Evolutionary conservation across 2,797 vertebrate species (phyloP).

Genomic region (Loriculus beryllinus): DNA sequence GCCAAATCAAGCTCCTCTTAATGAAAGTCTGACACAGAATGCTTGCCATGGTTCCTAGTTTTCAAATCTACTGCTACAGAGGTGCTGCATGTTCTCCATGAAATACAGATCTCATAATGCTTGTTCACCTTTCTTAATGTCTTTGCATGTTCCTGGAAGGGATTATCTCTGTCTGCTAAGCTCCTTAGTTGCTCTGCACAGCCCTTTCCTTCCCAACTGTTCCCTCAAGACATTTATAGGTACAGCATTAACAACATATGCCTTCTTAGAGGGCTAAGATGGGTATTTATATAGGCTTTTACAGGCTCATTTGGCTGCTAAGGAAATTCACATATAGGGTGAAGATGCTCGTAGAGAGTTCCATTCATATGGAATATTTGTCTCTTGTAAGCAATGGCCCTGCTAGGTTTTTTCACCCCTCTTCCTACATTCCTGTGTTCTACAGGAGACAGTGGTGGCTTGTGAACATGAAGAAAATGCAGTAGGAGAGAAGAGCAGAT

Average conservation of each 20-base stretch:
- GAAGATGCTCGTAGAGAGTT: not conserved
- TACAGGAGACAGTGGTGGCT: not conserved
- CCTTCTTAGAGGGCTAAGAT: not conserved
- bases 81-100: not conserved
- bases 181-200: conserved; percentile 54
- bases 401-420: not conserved
- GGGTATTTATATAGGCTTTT: not conserved
- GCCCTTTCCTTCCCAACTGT: conserved; percentile 12
- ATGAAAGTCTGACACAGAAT: not conserved
- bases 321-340: not conserved
- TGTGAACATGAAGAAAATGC: not conserved
- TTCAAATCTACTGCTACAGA: not conserved
- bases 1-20: not conserved
- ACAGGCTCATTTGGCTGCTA: not conserved
- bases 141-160: not conserved
- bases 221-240: conserved; percentile 60
- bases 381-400: not conserved
- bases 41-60: not conserved
- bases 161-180: conserved; percentile 61
- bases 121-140: conserved; percentile 19
- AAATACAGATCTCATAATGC: not conserved
- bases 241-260: not conserved
- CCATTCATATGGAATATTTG: not conserved
- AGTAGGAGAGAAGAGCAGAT: not conserved
- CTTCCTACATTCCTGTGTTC: not conserved